Evolutionary conservation across 2,113 vertebrate species (phyloP).

Genomic region (Vicugna pacos): DNA sequence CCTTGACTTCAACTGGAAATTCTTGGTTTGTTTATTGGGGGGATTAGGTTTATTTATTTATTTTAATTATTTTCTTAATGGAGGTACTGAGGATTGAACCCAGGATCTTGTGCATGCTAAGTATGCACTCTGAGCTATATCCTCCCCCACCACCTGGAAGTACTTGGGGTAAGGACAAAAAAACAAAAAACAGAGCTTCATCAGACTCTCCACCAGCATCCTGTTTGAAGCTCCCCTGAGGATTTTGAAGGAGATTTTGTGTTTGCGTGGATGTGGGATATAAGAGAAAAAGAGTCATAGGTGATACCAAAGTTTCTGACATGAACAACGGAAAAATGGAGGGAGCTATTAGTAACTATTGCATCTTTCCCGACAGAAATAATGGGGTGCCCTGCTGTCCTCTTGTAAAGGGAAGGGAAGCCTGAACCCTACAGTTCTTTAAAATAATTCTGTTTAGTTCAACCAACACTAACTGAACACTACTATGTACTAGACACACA

Average conservation of each 20-base stretch:
- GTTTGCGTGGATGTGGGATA: background rate
- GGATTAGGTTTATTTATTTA: too few species aligned
- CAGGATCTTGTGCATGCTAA: too few species aligned
- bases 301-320: background rate
- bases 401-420: background rate
- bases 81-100: too few species aligned
- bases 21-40: background rate
- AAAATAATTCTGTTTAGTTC: background rate
- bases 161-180: background rate
- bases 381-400: background rate
- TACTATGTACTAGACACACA: background rate
- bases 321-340: background rate
- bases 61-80: too few species aligned
- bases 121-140: too few species aligned
- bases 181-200: background rate
- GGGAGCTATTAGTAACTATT: background rate
- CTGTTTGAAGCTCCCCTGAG: background rate
- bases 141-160: background rate
- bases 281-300: background rate
- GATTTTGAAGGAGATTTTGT: conserved; percentile 23
- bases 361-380: background rate
- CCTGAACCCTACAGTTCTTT: background rate
- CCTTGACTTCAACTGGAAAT: background rate
- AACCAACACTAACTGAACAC: background rate
- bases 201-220: background rate